Base-by-base conservation (phyloP, 2,888 invertebrate species). In the Linhomoeus sp. region DNA sequence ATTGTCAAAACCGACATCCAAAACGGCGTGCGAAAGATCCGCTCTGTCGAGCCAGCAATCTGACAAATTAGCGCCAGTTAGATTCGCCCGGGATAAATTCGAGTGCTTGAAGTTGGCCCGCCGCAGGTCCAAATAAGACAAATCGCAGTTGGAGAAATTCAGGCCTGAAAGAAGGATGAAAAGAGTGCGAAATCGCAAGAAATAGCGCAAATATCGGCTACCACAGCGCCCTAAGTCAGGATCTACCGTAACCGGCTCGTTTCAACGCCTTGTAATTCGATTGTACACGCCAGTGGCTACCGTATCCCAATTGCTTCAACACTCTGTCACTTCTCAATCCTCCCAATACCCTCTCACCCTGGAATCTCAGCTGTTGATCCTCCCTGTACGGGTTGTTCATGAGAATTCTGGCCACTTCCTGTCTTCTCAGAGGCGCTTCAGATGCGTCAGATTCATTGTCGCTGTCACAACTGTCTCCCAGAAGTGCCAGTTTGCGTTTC, bases 61-160 rank as follows among this genome's bases (percentile, higher is more conserved):
- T 26, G 68, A 66, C 44, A 72, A 55, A 70, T 90, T 90, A 1
- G 87, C 80, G 29, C 83, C 81, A 33, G 76, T 76, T 51, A 90
- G 70, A 63, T 84, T 83, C 59, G 86, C 85, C 2, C 78, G 75
- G 35, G 78, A 78, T 55, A 90, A 70, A 66, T 81, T 80, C n/a
- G 88, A 87, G 70, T 86, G 88, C 77, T 90, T 90, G 68, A 92
- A 90, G 70, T 92, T 92, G 55, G 90, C 85, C 65, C 80, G 76
- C 52, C 88, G 73, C 53, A 92, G 75, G 68, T 92, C 92, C 52
- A 92, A 69, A 60, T 81, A 78, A 47, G 82, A 83, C 35, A 92
- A 71, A 69, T 92, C 86, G 1, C 87, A 82, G 2, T 83, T 84
- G 12, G 79, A 75, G 45, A 92, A 73, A 67, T 88, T 86, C 1